Evolutionary conservation across 2,888 invertebrate genomes (phyloP).

Genomic region (Drosophila nr. fundita): DNA sequence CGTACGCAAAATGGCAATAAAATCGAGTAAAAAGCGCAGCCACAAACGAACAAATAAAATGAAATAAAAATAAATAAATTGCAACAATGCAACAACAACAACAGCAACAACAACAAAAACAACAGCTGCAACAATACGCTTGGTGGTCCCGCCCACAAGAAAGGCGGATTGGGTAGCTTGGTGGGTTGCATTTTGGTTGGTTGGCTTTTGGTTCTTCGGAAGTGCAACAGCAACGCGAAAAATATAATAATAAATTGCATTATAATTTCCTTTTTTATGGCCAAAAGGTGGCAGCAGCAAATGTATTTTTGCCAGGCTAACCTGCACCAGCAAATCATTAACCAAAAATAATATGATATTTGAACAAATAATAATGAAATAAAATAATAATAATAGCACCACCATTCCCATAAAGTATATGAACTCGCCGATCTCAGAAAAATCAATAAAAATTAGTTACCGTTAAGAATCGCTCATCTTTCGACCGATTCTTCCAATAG

Average conservation of each 20-base stretch:
- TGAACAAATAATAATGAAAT: too few species aligned
- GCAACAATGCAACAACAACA: slow-evolving; percentile 34
- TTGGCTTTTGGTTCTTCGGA: slow-evolving; percentile 29
- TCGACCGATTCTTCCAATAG: too few species aligned
- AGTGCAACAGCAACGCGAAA: slow-evolving; percentile 30
- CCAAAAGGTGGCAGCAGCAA: slow-evolving; percentile 1
- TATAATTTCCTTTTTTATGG: slow-evolving; percentile 70
- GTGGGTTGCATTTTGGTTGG: slow-evolving; percentile 65
- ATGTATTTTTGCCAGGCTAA: background rate
- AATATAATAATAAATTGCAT: slow-evolving; percentile 71
- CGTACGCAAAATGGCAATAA: slow-evolving; percentile 68
- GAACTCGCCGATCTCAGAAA: background rate
- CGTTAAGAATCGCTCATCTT: background rate
- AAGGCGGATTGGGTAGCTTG: background rate
- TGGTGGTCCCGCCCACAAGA: slow-evolving; percentile 45
- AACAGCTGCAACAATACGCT: slow-evolving; percentile 26
- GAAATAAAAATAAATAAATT: slow-evolving; percentile 40
- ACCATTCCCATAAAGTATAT: too few species aligned
- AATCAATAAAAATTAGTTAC: background rate
- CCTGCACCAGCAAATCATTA: slow-evolving; percentile 14
- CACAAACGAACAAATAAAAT: slow-evolving; percentile 23
- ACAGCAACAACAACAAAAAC: slow-evolving; percentile 6
- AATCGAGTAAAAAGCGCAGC: slow-evolving; percentile 57
- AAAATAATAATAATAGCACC: too few species aligned
- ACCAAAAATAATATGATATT: background rate